Conservation (phyloP, 2,113 vertebrate species). For the Podilymbus podiceps region DNA sequence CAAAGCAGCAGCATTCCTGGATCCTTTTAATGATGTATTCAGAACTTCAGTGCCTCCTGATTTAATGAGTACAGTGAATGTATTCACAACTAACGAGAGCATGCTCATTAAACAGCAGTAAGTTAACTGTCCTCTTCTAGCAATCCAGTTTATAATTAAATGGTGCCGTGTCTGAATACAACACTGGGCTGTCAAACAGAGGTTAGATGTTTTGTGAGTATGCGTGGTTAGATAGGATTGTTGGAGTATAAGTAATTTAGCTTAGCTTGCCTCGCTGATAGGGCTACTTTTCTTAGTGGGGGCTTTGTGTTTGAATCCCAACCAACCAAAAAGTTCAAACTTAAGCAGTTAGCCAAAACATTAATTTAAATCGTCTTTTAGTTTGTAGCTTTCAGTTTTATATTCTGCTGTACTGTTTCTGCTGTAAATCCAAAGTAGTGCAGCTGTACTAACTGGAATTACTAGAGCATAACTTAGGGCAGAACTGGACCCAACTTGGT, state of each 20-base stretch:
- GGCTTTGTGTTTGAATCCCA: not conserved
- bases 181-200: not conserved
- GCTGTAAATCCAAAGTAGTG: not conserved
- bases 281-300: not conserved
- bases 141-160: slow-evolving; percentile 67
- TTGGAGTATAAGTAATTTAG: slow-evolving; percentile 57
- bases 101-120: slow-evolving; percentile 52
- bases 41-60: slow-evolving; percentile 38
- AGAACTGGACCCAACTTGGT: not conserved
- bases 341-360: not conserved
- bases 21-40: slow-evolving; percentile 61
- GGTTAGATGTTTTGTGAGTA: not conserved
- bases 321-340: not conserved
- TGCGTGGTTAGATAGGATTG: not conserved
- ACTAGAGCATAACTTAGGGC: not conserved
- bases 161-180: slow-evolving; percentile 25
- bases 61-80: slow-evolving; percentile 62
- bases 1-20: slow-evolving; percentile 39
- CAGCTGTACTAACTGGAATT: not conserved
- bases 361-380: not conserved
- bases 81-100: slow-evolving; percentile 43
- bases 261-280: slow-evolving; percentile 24
- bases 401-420: not conserved
- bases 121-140: slow-evolving; percentile 55
- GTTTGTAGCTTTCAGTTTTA: not conserved